Base-by-base conservation (phyloP, 2,888 invertebrate genomes). In the Craniophora ligustri region DNA sequence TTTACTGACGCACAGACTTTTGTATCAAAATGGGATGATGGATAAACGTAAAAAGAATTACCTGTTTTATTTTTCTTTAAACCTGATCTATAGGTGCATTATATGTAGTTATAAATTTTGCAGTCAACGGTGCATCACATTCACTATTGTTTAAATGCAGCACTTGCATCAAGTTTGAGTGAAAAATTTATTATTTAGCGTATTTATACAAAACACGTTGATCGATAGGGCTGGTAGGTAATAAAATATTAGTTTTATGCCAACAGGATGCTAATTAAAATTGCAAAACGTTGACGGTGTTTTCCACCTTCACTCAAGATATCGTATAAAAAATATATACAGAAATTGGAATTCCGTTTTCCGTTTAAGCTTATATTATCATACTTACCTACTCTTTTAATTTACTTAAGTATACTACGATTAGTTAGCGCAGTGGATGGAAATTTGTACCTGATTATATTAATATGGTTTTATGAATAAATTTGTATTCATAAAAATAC, bases 251-350 rank as follows among this genome's bases (percentile, higher is more conserved):
- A 70, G 75, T 75, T 87, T 87, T 80, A 84, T 81, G 70, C 57
- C 73, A 73, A 84, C 84, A 82, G 84, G 85, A 86, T 84, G 76
- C 74, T 67, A 78, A 83, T 83, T 81, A 79, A 79, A 82, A 83
- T 84, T 82, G 81, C 81, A 79, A 64, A 72, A 39, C 14, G 14
- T n/a, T n/a, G n/a, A 54, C 40, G 48, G 64, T 59, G 62, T 66
- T 66, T 67, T 65, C 60, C 8, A 67, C 47, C 45, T 51, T 41
- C 54, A 46, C 51, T 38, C 19, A 51, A 38, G 28, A 59, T 51
- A 65, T 50, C 32, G 36, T 39, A 62, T 66, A 40, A 45, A 19
- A 53, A n/a, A n/a, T n/a, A 53, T 40, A 26, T 35, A 48, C 39
- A 21, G 19, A 40, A 56, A 34, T 18, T 28, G 54, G 39, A 57